Evolutionary conservation across 1,140 invertebrate species (phyloP), one percentile per base, ranked within the genome.

Genomic region (Holotrichia oblita): DNA sequence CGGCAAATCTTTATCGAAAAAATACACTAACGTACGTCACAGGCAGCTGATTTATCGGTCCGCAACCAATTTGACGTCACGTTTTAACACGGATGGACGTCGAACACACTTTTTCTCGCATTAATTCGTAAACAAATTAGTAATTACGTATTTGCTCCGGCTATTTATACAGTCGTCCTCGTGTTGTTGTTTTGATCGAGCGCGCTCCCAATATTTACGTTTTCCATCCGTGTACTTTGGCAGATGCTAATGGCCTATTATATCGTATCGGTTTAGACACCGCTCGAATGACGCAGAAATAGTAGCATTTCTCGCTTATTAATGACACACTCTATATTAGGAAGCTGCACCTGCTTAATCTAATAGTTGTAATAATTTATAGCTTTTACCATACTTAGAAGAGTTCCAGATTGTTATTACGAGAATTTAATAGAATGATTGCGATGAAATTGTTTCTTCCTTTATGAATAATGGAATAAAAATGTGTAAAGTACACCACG

Each of bases 101-200:
- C 20, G 61, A 69, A 69, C 22, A 34, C 22, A 22, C 48, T 69
- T 69, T 69, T 69, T 69, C 61, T 69, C 61, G 61, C 22, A 69
- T 69, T 27, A 34, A 69, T 69, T 69, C 22, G 22, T 69, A 69
- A 69, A 69, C 61, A 69, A 69, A 69, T 69, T 69, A 22, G 22
- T 69, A 69, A 69, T 69, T 69, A 69, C 61, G 61, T 69, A 22
- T 69, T 69, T 69, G 61, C 20, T 17, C 22, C 61, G 61, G 20
- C 22, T 69, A 69, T 69, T 69, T 69, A 69, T 69, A 69, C 22
- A 55, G 14, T 17, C 48, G 48, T 55, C 17, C 61, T 24, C 61
- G 22, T 69, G 61, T 69, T 69, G 61, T 69, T 69, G 22, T 69
- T 69, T 69, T 69, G 61, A 69, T 27, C 12, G 27, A 34, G 61